Conservation (phyloP, 2,888 invertebrate species). For the Trissonchulus latispiculum region DNA sequence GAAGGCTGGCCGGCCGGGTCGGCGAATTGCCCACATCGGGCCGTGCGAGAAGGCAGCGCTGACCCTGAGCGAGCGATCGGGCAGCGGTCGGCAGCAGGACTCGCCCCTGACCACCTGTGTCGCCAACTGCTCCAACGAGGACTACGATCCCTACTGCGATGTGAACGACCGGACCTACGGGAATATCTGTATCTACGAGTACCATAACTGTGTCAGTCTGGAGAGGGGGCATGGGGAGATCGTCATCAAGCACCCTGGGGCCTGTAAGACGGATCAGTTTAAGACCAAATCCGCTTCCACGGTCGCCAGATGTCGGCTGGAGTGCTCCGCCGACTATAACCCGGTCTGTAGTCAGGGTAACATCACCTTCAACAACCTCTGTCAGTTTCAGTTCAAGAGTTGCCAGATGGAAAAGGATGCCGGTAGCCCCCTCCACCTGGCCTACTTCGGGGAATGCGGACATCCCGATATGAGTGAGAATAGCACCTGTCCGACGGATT, state of each 20-base stretch:
- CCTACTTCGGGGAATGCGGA: not conserved
- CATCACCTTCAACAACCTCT: not conserved
- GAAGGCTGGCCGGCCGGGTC: not conserved
- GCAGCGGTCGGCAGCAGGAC: not conserved
- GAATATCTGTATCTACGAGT: conserved; percentile 11
- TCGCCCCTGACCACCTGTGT: not conserved
- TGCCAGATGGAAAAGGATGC: not conserved
- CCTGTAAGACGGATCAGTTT: not conserved
- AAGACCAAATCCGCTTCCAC: not conserved
- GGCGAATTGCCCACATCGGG: not conserved
- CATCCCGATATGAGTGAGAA: not conserved
- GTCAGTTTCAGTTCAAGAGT: not conserved
- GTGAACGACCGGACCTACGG: not conserved
- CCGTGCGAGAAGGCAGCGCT: not conserved
- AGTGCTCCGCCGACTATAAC: not conserved
- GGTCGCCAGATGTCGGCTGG: not conserved
- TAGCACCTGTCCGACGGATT: not conserved
- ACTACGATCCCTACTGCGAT: conserved; percentile 14
- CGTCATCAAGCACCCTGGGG: not conserved
- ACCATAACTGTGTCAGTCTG: conserved; percentile 9
- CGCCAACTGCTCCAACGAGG: not conserved
- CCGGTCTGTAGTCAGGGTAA: not conserved
- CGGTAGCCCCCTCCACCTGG: not conserved
- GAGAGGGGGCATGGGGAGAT: not conserved
- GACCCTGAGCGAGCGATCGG: not conserved